Conservation (phyloP, 2,797 vertebrate species). For the Numenius phaeopus region DNA sequence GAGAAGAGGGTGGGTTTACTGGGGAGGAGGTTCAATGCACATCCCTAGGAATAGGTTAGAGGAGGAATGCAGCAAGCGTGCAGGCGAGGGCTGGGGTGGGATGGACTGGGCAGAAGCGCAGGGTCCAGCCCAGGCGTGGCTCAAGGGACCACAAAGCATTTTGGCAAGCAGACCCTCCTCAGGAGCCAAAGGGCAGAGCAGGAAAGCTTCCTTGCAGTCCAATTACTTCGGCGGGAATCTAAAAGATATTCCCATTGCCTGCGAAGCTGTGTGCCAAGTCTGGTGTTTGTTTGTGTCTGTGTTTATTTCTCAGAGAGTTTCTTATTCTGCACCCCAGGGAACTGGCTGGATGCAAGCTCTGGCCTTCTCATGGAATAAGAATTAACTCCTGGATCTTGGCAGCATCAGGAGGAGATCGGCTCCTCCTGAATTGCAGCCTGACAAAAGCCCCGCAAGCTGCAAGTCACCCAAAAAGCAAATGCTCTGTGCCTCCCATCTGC, state of each 20-base stretch:
- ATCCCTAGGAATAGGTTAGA: background rate
- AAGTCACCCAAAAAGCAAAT: background rate
- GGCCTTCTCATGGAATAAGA: conserved; percentile 65
- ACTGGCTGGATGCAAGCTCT: conserved; percentile 49
- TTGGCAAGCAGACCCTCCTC: background rate
- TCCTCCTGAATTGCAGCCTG: background rate
- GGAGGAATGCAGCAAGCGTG: background rate
- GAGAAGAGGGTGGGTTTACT: background rate
- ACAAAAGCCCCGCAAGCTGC: background rate
- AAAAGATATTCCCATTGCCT: conserved; percentile 72
- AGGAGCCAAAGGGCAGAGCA: conserved; percentile 36
- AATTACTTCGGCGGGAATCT: conserved; percentile 42
- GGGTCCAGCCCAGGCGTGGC: background rate
- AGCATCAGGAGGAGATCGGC: background rate
- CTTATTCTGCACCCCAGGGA: conserved; percentile 49
- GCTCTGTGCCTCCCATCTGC: background rate
- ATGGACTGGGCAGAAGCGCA: background rate
- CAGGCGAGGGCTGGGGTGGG: background rate
- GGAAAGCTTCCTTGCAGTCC: conserved; percentile 18
- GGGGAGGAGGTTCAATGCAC: background rate
- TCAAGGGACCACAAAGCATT: conserved; percentile 17
- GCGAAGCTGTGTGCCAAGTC: conserved; percentile 30
- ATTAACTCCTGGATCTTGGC: conserved; percentile 67
- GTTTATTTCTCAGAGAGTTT: conserved; percentile 64
- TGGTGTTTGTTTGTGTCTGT: conserved; percentile 69